Percentiles rank a stretch among this genome's conserved stretches.
Conservation (phyloP, 2,113 vertebrate species). For the Callaeas wilsoni region DNA sequence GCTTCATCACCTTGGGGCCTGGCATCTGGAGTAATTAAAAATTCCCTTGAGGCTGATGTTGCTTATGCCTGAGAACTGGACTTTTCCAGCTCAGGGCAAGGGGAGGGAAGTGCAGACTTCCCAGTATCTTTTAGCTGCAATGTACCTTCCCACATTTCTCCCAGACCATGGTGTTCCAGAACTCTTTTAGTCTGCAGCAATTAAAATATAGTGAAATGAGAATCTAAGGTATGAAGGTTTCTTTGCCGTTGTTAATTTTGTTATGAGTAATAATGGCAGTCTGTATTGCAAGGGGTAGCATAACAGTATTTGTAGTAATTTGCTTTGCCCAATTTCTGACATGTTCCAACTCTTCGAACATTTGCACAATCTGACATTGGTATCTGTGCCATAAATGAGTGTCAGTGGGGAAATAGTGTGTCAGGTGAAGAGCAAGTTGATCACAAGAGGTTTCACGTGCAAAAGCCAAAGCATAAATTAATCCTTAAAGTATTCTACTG, state of each 20-base stretch:
- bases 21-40: not conserved
- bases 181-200: not conserved
- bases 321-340: not conserved
- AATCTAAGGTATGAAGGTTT: not conserved
- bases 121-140: not conserved
- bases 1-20: not conserved
- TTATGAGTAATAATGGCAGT: not conserved
- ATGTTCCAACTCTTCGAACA: not conserved
- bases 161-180: not conserved
- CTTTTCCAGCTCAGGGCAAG: not conserved
- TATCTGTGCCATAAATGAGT: not conserved
- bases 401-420: not conserved
- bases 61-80: not conserved
- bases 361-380: not conserved
- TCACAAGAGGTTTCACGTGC: not conserved
- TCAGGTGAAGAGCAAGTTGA: not conserved
- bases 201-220: not conserved
- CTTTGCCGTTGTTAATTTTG: not conserved
- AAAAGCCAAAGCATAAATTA: not conserved
- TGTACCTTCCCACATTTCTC: not conserved
- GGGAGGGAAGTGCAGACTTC: not conserved
- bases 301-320: not conserved
- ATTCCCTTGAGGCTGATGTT: not conserved
- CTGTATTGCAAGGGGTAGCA: not conserved
- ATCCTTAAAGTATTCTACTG: not conserved